These are phyloP conservation scores for Amblyjoppa proteus DNA, from an alignment of 2,888 invertebrate genomes.

Conservation along the genomic window DNA sequence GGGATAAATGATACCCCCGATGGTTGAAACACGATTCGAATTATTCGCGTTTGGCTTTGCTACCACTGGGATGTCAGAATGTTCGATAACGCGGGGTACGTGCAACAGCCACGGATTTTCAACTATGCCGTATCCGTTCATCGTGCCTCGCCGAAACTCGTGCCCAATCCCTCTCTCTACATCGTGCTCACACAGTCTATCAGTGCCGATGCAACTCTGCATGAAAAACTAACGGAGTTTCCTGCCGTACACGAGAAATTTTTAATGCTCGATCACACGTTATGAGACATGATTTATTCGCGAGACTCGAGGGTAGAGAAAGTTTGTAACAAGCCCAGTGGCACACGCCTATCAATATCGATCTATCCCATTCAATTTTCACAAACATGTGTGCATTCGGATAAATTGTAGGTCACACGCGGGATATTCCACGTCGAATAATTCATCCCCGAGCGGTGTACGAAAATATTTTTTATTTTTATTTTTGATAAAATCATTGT, in stretches of 20 bases:
- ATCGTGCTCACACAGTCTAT: not conserved
- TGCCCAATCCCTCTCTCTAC: not conserved
- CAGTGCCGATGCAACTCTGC: not conserved
- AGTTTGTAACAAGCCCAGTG: not conserved
- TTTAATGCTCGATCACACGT: slow-evolving; percentile 33
- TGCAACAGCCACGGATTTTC: slow-evolving; percentile 31
- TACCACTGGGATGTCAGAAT: slow-evolving; percentile 43
- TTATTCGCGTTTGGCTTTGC: slow-evolving; percentile 39
- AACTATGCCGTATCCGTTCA: slow-evolving; percentile 30
- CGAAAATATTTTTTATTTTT: not conserved
- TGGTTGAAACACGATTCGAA: slow-evolving; percentile 27
- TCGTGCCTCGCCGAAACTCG: slow-evolving; percentile 1
- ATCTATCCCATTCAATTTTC: slow-evolving; percentile 1
- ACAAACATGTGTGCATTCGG: not conserved
- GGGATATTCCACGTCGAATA: not conserved
- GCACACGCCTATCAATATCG: not conserved
- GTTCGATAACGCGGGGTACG: slow-evolving; percentile 39
- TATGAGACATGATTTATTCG: slow-evolving; percentile 32
- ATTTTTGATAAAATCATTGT: too few relatives aligned
- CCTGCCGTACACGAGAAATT: not conserved
- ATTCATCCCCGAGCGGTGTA: not conserved
- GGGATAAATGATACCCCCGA: not conserved
- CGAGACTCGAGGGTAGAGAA: not conserved
- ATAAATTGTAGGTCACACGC: not conserved
- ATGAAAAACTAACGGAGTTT: slow-evolving; percentile 6